A percentile compares a stretch with the other conserved stretches of the same genome.
phyloP scores from a whole-genome alignment of 2,113 vertebrate species.

The Hassar affinis region DNA sequence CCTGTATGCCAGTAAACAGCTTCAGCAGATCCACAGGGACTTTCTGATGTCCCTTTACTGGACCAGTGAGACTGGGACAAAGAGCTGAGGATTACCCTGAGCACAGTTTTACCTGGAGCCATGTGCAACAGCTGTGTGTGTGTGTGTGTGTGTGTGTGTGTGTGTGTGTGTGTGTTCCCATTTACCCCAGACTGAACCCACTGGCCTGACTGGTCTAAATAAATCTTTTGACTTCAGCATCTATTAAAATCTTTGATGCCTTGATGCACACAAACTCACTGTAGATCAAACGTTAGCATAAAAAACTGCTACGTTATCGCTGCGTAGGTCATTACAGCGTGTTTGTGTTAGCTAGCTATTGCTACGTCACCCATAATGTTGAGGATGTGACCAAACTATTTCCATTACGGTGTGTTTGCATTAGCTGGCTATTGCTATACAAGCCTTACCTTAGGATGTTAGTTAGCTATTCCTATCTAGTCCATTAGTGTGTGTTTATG shows the following conservation, averaged over 20 bases:
- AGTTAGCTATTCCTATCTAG: neutral
- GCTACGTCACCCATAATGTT: neutral
- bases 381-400: neutral
- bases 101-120: constrained; percentile 68
- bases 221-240: constrained; percentile 33
- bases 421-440: neutral
- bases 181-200: constrained; percentile 25
- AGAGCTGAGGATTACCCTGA: constrained; percentile 55
- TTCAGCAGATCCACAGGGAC: constrained; percentile 53
- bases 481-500: neutral
- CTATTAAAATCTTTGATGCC: constrained; percentile 29
- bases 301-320: too few species aligned
- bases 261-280: neutral
- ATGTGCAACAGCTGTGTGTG: constrained; percentile 66
- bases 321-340: too few species aligned
- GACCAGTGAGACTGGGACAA: constrained; percentile 45
- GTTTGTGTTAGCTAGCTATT: neutral
- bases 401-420: neutral
- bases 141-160: constrained; percentile 35
- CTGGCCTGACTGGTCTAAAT: constrained; percentile 32
- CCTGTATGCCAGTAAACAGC: constrained; percentile 54
- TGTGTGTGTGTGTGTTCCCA: constrained; percentile 21
- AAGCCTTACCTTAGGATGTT: neutral
- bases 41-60: constrained; percentile 32
- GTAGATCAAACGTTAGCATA: neutral